Percentiles rank a stretch among this genome's conserved stretches.
These are phyloP conservation scores for Leptodactylus fuscus DNA, from an alignment of 2,113 vertebrate species.

Conservation along the genomic window DNA sequence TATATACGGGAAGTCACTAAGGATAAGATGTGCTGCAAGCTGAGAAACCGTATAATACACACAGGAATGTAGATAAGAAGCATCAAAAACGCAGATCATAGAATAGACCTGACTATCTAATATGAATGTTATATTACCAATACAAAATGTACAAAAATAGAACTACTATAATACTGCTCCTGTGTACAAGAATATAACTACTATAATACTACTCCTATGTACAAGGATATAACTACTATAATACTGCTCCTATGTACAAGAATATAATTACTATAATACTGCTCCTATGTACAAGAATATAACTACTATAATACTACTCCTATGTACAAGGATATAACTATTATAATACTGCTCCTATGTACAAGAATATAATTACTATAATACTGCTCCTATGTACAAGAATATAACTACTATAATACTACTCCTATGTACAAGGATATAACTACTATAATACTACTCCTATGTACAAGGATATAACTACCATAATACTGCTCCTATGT, in stretches of 20 bases:
- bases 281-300: conserved; percentile 2
- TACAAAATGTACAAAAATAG: too few species aligned
- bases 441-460: neutral
- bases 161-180: neutral
- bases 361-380: neutral
- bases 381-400: neutral
- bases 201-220: neutral
- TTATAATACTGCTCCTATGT: neutral
- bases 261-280: neutral
- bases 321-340: neutral
- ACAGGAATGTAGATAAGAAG: neutral
- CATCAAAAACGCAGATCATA: too few species aligned
- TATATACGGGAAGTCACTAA: neutral
- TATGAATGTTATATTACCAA: too few species aligned
- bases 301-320: neutral
- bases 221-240: conserved; percentile 2
- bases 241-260: neutral
- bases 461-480: neutral
- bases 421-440: neutral
- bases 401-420: conserved; percentile 7
- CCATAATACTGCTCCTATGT: conserved; percentile 3
- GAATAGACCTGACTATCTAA: too few species aligned
- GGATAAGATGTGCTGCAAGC: neutral
- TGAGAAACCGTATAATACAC: neutral
- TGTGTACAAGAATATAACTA: neutral